phyloP scores from a whole-genome alignment of 2,888 invertebrate species.

The Pyrrhosoma nymphula region DNA sequence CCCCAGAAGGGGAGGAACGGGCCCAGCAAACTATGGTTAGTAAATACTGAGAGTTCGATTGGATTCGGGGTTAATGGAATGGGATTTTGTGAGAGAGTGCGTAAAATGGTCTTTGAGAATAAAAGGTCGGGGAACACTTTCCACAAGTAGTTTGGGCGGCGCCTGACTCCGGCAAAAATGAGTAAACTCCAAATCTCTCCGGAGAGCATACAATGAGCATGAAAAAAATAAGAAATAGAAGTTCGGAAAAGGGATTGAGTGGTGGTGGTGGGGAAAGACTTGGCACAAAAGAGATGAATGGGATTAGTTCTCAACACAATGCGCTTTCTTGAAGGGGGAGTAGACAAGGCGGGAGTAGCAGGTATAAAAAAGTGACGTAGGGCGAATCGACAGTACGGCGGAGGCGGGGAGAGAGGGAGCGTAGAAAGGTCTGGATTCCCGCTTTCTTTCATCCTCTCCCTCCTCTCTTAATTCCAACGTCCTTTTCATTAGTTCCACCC shows the following conservation, averaged over 20 bases:
- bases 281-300: conserved; percentile 43
- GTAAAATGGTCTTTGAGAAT: conserved; percentile 7
- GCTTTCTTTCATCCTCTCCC: conserved; percentile 17
- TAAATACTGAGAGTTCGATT: conserved; percentile 15
- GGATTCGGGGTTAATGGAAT: conserved; percentile 21
- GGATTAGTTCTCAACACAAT: conserved; percentile 45
- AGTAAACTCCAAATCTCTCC: background rate
- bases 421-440: background rate
- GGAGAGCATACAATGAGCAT: conserved; percentile 15
- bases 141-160: conserved; percentile 45
- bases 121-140: background rate
- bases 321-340: conserved; percentile 26
- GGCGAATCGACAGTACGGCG: background rate
- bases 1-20: background rate
- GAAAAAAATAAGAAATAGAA: background rate
- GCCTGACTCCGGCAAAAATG: background rate
- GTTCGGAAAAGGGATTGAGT: background rate
- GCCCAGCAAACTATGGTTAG: background rate
- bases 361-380: background rate
- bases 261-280: background rate
- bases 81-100: background rate
- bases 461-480: conserved; percentile 1
- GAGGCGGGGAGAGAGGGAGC: background rate
- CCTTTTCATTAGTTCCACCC: background rate
- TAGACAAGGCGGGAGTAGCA: conserved; percentile 6